Evolutionary conservation across 64 coral and sea anemone genomes (phyloP).

Genomic region (Anthopleura sola): DNA sequence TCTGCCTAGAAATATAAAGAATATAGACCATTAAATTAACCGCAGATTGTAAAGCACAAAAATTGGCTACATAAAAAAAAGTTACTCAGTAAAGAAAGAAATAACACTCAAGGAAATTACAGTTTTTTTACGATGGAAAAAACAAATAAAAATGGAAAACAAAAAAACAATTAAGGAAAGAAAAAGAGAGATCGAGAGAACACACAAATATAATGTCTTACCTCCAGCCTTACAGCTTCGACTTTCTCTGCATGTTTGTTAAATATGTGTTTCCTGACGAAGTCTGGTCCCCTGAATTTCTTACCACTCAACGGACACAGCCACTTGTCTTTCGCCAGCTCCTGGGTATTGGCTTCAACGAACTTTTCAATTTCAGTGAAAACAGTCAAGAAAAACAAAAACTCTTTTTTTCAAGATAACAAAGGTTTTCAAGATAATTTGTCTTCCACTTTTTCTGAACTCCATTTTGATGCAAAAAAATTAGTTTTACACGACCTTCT

Average conservation of each 20-base stretch:
- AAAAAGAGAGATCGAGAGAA: too few relatives aligned
- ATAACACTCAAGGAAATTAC: too few relatives aligned
- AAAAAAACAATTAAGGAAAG: too few relatives aligned
- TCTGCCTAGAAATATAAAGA: conserved; percentile 48
- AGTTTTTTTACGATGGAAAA: too few relatives aligned
- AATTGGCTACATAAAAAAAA: too few relatives aligned
- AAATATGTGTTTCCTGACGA: conserved; percentile 98
- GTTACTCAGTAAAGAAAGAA: too few relatives aligned
- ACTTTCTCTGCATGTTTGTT: conserved; percentile 99
- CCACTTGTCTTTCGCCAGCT: conserved; percentile 97
- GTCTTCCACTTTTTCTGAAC: too few relatives aligned
- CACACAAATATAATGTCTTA: neutral
- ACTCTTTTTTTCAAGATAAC: neutral
- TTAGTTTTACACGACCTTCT: too few relatives aligned
- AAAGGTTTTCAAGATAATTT: too few relatives aligned
- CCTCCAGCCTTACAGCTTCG: conserved; percentile 90
- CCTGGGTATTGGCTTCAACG: conserved; percentile 91
- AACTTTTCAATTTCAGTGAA: conserved; percentile 95
- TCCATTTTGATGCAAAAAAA: too few relatives aligned
- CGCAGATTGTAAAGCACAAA: too few relatives aligned
- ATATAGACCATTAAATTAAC: neutral
- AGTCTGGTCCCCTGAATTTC: conserved; percentile 97
- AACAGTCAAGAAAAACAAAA: conserved; percentile 71
- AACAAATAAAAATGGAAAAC: too few relatives aligned
- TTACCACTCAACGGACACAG: conserved; percentile 96